Conservation (phyloP, 1,140 invertebrate species). For the Zaprionus nigranus region DNA sequence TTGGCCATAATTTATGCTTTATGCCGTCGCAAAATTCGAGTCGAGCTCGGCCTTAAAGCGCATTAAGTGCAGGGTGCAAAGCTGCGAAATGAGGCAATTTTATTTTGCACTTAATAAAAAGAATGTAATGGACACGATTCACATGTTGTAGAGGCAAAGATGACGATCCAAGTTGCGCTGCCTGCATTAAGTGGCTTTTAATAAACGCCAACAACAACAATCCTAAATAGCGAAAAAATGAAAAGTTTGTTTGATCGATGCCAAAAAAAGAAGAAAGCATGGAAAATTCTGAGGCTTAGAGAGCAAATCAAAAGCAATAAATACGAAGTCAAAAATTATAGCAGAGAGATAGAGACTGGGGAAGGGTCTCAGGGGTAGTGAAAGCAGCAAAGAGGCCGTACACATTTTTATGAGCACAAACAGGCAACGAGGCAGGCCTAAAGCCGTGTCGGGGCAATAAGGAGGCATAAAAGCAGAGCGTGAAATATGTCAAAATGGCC, state of each 20-base stretch:
- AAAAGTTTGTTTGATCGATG: slow-evolving; percentile 23
- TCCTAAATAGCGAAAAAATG: not conserved
- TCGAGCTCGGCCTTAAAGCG: slow-evolving; percentile 61
- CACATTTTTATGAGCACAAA: slow-evolving; percentile 48
- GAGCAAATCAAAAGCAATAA: slow-evolving; percentile 5
- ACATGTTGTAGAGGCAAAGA: slow-evolving; percentile 40
- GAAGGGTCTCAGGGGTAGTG: too few relatives aligned
- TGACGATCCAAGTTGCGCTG: slow-evolving; percentile 34
- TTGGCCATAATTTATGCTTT: slow-evolving; percentile 38
- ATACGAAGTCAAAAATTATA: not conserved
- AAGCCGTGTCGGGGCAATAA: not conserved
- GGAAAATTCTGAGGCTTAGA: not conserved
- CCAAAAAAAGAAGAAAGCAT: not conserved
- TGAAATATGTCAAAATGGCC: slow-evolving; percentile 57
- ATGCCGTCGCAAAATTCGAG: slow-evolving; percentile 71
- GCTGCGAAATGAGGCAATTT: slow-evolving; percentile 64
- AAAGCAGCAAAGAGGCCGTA: not conserved
- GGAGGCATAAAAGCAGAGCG: slow-evolving; percentile 50
- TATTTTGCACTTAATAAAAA: slow-evolving; percentile 76
- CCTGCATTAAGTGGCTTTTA: slow-evolving; percentile 58
- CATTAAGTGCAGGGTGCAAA: slow-evolving; percentile 49
- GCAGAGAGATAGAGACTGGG: not conserved
- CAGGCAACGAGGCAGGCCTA: slow-evolving; percentile 1
- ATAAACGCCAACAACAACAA: slow-evolving; percentile 21
- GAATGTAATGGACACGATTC: slow-evolving; percentile 59